Base-by-base conservation (phyloP, 2,888 invertebrate genomes). In the Copidosoma aretas region DNA sequence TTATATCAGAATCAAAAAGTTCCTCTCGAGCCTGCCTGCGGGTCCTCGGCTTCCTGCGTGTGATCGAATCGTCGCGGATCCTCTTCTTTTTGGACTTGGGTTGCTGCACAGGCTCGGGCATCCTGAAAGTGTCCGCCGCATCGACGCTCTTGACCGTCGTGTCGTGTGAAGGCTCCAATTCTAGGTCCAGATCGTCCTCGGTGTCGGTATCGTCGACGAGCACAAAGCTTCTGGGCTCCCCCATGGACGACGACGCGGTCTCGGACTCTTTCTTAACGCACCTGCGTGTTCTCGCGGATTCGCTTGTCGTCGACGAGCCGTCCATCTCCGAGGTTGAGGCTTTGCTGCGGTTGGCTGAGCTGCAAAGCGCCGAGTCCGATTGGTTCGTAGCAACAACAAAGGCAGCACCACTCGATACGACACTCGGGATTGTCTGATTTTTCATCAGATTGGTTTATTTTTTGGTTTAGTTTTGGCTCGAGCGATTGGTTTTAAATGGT, bases 301-400 rank as follows among this genome's bases (percentile, higher is more conserved):
- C 32, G 32, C 32, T 32, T 32, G 8, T 32, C 32, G 8, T 8
- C 32, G 32, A 8, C 32, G 32, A 32, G 53, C 25, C 60, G 53
- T 56, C 63, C 51, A 67, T 60, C 15, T 5, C 59, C 25, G 63
- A 65, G 39, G 39, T 24, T 52, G 63, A 65, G 39, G 39, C 41
- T 52, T 8, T 32, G 32, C 52, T 64, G 65, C 10, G 68, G 65
- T 32, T 72, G 67, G 64, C 79, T 77, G 75, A 82, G 79, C 83
- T 83, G 80, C 78, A 83, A 82, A 82, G 77, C 79, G 82, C 80
- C 82, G 80, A 75, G 76, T 79, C 80, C 78, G 79, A 77, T 80
- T 82, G 81, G 79, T 79, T 79, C 71, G 74, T 74, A 72, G 77
- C 75, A 73, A 79, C 32, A n/a, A n/a, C 32, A 32, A 32, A n/a